A percentile compares a stretch with the other conserved stretches of the same genome.
phyloP scores from a whole-genome alignment of 64 coral and sea anemone species.

The Montipora efflorescens region DNA sequence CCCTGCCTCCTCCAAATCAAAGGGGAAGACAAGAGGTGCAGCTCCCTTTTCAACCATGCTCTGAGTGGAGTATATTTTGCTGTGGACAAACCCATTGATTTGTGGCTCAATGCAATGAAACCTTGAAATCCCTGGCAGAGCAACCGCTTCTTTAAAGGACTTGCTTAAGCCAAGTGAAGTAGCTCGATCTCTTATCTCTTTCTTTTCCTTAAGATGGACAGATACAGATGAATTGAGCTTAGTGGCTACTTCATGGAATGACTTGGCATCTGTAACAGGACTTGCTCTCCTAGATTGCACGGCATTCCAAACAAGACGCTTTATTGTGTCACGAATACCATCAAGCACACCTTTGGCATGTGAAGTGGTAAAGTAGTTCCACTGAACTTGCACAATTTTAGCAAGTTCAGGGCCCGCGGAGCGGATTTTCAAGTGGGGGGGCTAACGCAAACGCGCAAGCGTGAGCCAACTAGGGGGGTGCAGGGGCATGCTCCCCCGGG shows the following conservation, averaged over 20 bases:
- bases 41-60: no score
- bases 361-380: slow-evolving; percentile 33
- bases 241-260: slow-evolving; percentile 39
- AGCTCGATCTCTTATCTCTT: slow-evolving; percentile 18
- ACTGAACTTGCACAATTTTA: slow-evolving; percentile 12
- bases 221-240: neutral
- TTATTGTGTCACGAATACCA: slow-evolving; percentile 22
- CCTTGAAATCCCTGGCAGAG: no score
- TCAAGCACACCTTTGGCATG: slow-evolving; percentile 44
- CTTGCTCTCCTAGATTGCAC: neutral
- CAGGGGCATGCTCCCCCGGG: no score
- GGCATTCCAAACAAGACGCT: slow-evolving; percentile 56
- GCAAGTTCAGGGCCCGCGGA: no score
- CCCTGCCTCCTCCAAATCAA: no score
- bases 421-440: no score
- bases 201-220: neutral
- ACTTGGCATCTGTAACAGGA: slow-evolving; percentile 43
- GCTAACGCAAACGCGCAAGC: no score
- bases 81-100: no score
- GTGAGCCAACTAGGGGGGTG: no score
- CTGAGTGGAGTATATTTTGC: no score
- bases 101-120: no score
- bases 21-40: no score
- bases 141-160: slow-evolving; percentile 43
- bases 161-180: slow-evolving; percentile 44